Evolutionary conservation across 2,797 vertebrate genomes (phyloP), one percentile per base, ranked within the genome.

Genomic region (Sebastes hopkinsi): DNA sequence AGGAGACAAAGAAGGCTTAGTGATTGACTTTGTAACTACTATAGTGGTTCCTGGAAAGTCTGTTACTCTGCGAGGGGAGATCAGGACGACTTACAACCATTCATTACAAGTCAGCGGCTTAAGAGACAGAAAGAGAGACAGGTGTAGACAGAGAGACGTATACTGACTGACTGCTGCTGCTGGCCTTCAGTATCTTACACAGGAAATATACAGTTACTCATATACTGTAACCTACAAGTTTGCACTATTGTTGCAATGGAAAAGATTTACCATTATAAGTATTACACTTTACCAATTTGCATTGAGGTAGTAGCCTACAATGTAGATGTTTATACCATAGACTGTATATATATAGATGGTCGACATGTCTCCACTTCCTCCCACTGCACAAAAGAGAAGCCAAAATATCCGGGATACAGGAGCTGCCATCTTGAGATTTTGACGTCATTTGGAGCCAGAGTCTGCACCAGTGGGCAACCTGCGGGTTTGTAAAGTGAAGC

Each of bases 11-110:
- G 68, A 72, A 8, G 22, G 65, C 55, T 88, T 61, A 71, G 73
- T 54, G 67, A 70, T 12, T 29, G 32, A 72, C 82, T 84, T 73
- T 52, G 38, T 42, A 59, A 77, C 34, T 22, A 46, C 29, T n/a
- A n/a, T 54, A 12, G 38, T 61, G 14, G 42, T 0, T 79, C 46
- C 70, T 78, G 42, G 42, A 72, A 62, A 71, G 76, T 54, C 66
- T 84, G 56, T 68, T 62, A 60, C 46, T 78, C 22, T 66, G 42
- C 58, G 46, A 61, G n/a, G n/a, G 10, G 30, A 82, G 72, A 80
- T 83, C 65, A 79, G 52, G 6, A 8, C 12, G 25, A 77, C 14
- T 86, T 80, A 78, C 38, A 56, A 14, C 54, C 77, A 73, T 81
- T 85, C 30, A 82, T 77, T 65, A 62, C 20, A 66, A 80, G 60